Percentiles rank a stretch among this genome's conserved stretches.
Evolutionary conservation across 2,888 invertebrate species (phyloP).

Genomic region (Drosophila longiperda): DNA sequence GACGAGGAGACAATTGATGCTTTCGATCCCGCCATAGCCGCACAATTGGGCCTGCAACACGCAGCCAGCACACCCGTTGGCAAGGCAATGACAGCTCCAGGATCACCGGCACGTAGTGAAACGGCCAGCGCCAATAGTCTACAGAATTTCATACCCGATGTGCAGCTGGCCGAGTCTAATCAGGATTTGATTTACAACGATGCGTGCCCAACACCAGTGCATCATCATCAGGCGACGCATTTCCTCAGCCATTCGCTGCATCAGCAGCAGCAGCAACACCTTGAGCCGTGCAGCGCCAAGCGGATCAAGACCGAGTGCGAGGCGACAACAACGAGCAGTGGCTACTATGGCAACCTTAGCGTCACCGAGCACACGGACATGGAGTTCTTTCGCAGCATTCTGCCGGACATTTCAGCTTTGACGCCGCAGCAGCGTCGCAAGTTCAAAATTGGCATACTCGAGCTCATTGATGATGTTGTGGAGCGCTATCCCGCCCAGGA

Average conservation of each 20-base stretch:
- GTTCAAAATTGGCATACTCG: conserved; percentile 86
- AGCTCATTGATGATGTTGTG: conserved; percentile 85
- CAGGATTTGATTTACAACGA: conserved; percentile 66
- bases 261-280: conserved; percentile 44
- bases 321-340: conserved; percentile 64
- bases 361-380: conserved; percentile 80
- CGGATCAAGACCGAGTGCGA: conserved; percentile 83
- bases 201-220: conserved; percentile 53
- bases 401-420: conserved; percentile 86
- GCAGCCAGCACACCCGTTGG: conserved; percentile 16
- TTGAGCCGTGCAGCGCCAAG: conserved; percentile 61
- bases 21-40: conserved; percentile 77
- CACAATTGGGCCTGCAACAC: conserved; percentile 59
- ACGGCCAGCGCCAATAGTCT: conserved; percentile 83
- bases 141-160: conserved; percentile 83
- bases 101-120: conserved; percentile 78
- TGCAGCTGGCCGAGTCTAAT: conserved; percentile 75
- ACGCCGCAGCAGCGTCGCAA: conserved; percentile 86
- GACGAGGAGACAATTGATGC: conserved; percentile 84
- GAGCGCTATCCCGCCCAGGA: conserved; percentile 79
- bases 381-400: conserved; percentile 86
- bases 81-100: conserved; percentile 29
- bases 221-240: conserved; percentile 53
- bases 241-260: conserved; percentile 55
- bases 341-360: conserved; percentile 59